Conservation (phyloP, 2,888 invertebrate genomes). For the Eristalis intricaria region DNA sequence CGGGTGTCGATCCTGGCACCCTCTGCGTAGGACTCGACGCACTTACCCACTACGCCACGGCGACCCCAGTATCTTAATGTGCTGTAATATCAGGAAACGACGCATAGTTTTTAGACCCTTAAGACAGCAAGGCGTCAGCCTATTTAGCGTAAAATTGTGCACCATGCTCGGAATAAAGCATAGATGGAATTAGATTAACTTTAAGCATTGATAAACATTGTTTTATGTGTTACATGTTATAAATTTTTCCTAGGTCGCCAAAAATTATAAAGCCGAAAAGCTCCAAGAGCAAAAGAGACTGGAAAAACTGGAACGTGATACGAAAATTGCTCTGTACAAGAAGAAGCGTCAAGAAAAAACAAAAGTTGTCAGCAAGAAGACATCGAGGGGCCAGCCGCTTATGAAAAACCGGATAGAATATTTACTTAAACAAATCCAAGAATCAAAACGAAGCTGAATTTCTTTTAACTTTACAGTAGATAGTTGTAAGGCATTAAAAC, state of each 20-base stretch:
- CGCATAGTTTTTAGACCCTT: too few relatives aligned
- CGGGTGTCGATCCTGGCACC: too few relatives aligned
- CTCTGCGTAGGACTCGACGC: too few relatives aligned
- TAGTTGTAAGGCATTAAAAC: slow-evolving; percentile 1
- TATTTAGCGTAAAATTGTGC: background rate
- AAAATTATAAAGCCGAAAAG: slow-evolving; percentile 39
- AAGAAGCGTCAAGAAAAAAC: slow-evolving; percentile 87
- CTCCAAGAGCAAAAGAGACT: slow-evolving; percentile 82
- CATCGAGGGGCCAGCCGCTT: slow-evolving; percentile 91
- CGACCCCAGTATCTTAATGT: too few relatives aligned
- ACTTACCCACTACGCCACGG: too few relatives aligned
- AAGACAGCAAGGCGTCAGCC: too few relatives aligned
- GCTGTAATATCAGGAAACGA: too few relatives aligned
- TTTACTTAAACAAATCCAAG: slow-evolving; percentile 89
- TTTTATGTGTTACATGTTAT: background rate
- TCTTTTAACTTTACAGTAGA: background rate
- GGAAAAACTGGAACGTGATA: slow-evolving; percentile 79
- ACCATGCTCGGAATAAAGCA: too few relatives aligned
- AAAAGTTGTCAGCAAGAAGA: slow-evolving; percentile 89
- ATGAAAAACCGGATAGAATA: slow-evolving; percentile 92
- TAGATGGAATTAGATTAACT: too few relatives aligned
- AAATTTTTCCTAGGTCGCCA: slow-evolving; percentile 14
- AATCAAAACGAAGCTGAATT: slow-evolving; percentile 75
- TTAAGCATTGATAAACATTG: too few relatives aligned
- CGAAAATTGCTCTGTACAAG: slow-evolving; percentile 86